Percentiles rank a stretch among this genome's conserved stretches.
Evolutionary conservation across 2,113 vertebrate species (phyloP).

Genomic region (Coracopsis vasa): DNA sequence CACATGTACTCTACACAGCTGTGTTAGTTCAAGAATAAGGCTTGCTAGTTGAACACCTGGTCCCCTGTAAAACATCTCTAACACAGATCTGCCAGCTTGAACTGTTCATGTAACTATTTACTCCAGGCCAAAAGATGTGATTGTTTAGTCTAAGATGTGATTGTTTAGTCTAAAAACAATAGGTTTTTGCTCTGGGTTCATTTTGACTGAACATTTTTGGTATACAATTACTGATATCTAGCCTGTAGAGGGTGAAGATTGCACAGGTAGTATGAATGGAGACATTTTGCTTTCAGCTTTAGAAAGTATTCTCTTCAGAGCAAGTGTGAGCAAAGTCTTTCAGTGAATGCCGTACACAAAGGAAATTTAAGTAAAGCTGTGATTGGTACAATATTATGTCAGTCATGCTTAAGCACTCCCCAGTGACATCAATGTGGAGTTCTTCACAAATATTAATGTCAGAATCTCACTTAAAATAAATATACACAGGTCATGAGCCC

Average conservation of each 20-base stretch:
- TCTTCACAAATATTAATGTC: background rate
- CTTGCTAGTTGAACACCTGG: background rate
- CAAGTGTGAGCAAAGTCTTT: background rate
- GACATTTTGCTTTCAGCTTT: background rate
- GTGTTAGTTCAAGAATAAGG: background rate
- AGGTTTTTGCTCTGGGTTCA: background rate
- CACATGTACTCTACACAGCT: fast-evolving
- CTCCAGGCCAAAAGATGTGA: background rate
- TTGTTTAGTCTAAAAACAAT: background rate
- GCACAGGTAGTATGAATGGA: background rate
- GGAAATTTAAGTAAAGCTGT: background rate
- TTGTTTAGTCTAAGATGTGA: no score
- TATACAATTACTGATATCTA: background rate
- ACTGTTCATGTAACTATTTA: background rate
- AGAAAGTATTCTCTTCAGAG: background rate
- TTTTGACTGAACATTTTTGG: background rate
- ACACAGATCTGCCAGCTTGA: background rate
- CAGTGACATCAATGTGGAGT: background rate
- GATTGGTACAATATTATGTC: background rate
- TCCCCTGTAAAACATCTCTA: background rate
- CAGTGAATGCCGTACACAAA: background rate
- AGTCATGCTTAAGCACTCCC: background rate
- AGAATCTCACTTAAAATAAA: background rate
- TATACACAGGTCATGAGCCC: background rate
- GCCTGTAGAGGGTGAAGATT: background rate